These are phyloP conservation scores for Andrena fulva DNA, from an alignment of 2,888 invertebrate genomes.

Conservation along the genomic window DNA sequence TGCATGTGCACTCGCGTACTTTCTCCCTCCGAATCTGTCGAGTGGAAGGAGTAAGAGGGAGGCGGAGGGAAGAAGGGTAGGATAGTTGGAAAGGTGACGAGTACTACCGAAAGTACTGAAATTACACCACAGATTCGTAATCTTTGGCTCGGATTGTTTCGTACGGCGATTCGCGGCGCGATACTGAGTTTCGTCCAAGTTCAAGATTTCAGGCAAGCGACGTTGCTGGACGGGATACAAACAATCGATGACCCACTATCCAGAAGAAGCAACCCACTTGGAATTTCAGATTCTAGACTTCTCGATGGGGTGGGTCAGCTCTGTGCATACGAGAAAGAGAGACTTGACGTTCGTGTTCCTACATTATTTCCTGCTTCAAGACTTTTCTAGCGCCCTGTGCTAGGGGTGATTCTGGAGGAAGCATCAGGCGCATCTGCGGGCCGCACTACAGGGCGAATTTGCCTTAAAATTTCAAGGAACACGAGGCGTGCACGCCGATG, in stretches of 20 bases:
- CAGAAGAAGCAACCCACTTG: background rate
- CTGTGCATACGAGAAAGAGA: background rate
- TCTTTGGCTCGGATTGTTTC: background rate
- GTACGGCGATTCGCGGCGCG: too few species aligned
- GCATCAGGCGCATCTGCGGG: background rate
- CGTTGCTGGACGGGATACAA: too few species aligned
- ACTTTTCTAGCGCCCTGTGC: too few species aligned
- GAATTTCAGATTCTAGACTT: background rate
- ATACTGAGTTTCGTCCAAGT: too few species aligned
- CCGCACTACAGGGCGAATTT: background rate
- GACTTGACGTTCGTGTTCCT: background rate
- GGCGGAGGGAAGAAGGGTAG: background rate
- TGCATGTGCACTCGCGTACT: slow-evolving; percentile 48
- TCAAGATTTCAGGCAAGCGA: too few species aligned
- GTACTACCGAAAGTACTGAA: background rate
- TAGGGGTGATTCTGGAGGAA: background rate
- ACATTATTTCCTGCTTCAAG: slow-evolving; percentile 3
- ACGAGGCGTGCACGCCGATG: background rate
- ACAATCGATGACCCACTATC: background rate
- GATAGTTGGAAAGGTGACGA: background rate
- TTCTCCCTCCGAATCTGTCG: slow-evolving; percentile 29
- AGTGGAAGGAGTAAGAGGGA: slow-evolving; percentile 20
- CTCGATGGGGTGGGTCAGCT: too few species aligned
- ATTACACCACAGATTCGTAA: background rate
- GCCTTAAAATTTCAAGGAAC: slow-evolving; percentile 1